phyloP scores from a whole-genome alignment of 2,797 vertebrate genomes.

The Strix occidentalis region DNA sequence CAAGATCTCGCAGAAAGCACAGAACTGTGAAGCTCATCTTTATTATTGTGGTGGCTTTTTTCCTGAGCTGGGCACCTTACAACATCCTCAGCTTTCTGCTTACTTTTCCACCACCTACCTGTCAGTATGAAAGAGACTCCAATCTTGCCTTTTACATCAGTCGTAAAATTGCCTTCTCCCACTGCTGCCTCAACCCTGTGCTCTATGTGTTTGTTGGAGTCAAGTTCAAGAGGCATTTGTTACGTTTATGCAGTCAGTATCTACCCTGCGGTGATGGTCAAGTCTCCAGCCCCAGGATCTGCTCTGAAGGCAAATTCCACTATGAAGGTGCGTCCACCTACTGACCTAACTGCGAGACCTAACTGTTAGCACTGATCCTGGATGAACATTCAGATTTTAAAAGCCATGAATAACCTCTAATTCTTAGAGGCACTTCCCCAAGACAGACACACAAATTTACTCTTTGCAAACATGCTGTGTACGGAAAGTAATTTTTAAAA shows the following conservation, averaged over 20 bases:
- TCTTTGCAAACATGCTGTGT: not conserved
- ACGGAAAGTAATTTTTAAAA: not conserved
- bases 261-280: not conserved
- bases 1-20: slow-evolving; percentile 77
- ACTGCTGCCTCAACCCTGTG: slow-evolving; percentile 93
- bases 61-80: slow-evolving; percentile 92
- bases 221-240: slow-evolving; percentile 89
- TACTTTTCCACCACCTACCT: slow-evolving; percentile 68
- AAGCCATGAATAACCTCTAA: not conserved
- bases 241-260: slow-evolving; percentile 2
- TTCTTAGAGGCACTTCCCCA: not conserved
- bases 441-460: not conserved
- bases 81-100: slow-evolving; percentile 83
- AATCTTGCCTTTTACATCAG: slow-evolving; percentile 76
- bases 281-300: not conserved
- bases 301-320: slow-evolving; percentile 2
- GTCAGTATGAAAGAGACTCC: slow-evolving; percentile 45
- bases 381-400: not conserved
- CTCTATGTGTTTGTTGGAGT: slow-evolving; percentile 92
- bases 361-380: not conserved
- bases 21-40: slow-evolving; percentile 90
- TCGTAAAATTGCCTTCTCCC: slow-evolving; percentile 85
- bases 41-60: slow-evolving; percentile 85
- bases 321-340: slow-evolving; percentile 68
- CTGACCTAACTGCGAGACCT: slow-evolving; percentile 9